Conservation (phyloP, 2,113 vertebrate genomes). For the Melanostigma gelatinosum region DNA sequence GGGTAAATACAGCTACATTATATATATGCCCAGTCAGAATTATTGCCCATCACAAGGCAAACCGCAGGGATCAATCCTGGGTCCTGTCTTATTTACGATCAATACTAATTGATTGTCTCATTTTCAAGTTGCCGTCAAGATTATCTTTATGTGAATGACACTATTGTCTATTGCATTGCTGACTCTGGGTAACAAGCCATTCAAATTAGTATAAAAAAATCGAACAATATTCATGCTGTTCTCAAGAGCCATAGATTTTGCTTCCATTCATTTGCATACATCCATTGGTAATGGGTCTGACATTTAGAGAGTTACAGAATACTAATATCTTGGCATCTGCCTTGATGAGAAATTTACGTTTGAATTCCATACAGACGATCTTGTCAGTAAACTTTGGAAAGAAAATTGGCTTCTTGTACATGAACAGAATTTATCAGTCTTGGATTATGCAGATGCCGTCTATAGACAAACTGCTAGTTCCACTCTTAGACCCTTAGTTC, state of each 20-base stretch:
- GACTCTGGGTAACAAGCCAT: neutral
- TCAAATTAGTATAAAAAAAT: neutral
- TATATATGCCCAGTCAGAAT: neutral
- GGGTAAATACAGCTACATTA: no score
- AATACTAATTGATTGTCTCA: no score
- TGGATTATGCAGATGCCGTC: neutral
- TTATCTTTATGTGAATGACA: no score
- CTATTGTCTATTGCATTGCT: neutral
- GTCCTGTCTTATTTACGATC: neutral
- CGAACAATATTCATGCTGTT: neutral
- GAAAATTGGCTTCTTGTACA: neutral
- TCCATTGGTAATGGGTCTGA: neutral
- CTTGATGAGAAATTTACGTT: neutral
- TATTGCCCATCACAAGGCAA: neutral
- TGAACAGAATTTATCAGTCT: neutral
- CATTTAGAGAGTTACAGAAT: neutral
- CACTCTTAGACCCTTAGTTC: neutral
- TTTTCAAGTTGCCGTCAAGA: no score
- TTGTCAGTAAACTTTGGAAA: neutral
- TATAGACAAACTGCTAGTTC: neutral
- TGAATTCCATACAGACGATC: neutral
- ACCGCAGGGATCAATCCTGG: neutral
- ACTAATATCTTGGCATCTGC: neutral
- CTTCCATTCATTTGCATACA: neutral
- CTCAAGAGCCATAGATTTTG: neutral